Base-by-base conservation (phyloP, 2,888 invertebrate genomes). In the Eilema griseolum region DNA sequence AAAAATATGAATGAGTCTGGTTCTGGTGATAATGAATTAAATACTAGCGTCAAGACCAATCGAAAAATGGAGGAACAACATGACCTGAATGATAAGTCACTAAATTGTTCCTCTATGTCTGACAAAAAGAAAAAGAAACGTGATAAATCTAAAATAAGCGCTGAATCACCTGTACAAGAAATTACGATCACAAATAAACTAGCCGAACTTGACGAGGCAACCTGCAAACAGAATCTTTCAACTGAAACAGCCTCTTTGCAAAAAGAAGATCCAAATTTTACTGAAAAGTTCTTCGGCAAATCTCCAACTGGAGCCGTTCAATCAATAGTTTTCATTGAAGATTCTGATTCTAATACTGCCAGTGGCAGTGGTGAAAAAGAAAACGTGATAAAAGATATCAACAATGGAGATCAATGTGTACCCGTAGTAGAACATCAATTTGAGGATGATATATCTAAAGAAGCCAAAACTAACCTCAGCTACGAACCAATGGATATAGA, bases 401-500 rank as follows among this genome's bases (percentile, higher is more conserved):
- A 89, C 46, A 80, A 71, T 78, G 92, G 86, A 77, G 93, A 94
- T 76, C 94, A 94, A 81, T 92, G 93, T 88, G 94, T 93, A 2
- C 94, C 94, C 52, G 88, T 90, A 67, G 82, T 93, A 66, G 78
- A 86, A 62, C 85, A 89, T 73, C 28, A 78, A 23, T 69, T 79
- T 61, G 75, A 70, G 66, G 74, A 79, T 24, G 56, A 83, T 69
- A 71, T 73, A 14, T 66, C 67, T 28, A 70, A 78, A 69, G 67
- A 72, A 41, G 11, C 71, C n/a, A 69, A 75, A 62, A 79, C 57
- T 71, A 86, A 89, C 79, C 79, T 87, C 37, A 88, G 86, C 72
- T 90, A 88, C 79, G 95, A 95, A 84, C 94, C 95, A 31, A 95
- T 95, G 95, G 95, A 95, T 84, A 86, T 95, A 81, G 95, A 95